Evolutionary conservation across 2,888 invertebrate species (phyloP).

Genomic region (Fabriciana adippe): DNA sequence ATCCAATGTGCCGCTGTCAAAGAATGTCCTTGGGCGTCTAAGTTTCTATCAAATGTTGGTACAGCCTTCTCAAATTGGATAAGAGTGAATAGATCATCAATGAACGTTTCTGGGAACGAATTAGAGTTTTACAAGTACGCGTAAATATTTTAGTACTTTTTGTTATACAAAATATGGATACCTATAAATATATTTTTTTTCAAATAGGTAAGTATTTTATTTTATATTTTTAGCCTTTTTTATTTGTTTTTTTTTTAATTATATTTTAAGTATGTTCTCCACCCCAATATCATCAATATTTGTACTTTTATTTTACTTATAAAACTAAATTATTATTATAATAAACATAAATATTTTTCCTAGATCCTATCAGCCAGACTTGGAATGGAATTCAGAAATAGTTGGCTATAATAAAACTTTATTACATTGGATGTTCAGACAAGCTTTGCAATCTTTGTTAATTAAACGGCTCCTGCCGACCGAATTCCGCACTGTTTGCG

Average conservation of each 20-base stretch:
- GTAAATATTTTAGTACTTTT: neutral
- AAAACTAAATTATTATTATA: neutral
- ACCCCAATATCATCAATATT: no score
- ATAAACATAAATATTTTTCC: neutral
- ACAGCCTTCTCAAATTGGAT: slow-evolving; percentile 62
- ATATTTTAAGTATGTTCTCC: no score
- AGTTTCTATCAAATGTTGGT: slow-evolving; percentile 57
- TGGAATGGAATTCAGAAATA: slow-evolving; percentile 58
- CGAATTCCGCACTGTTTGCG: slow-evolving; percentile 53
- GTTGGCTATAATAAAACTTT: slow-evolving; percentile 58
- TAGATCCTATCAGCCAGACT: slow-evolving; percentile 70
- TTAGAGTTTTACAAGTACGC: slow-evolving; percentile 45
- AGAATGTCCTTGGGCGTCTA: slow-evolving; percentile 67
- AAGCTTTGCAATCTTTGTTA: slow-evolving; percentile 61
- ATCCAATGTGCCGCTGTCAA: slow-evolving; percentile 57
- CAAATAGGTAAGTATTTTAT: neutral
- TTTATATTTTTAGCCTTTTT: no score
- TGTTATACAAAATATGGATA: no score
- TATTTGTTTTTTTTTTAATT: no score
- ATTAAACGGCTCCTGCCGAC: slow-evolving; percentile 46
- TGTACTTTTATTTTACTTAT: neutral
- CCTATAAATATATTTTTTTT: no score
- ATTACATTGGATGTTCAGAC: slow-evolving; percentile 73
- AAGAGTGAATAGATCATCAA: slow-evolving; percentile 50
- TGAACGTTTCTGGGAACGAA: slow-evolving; percentile 44